A percentile compares a stretch with the other conserved stretches of the same genome.
phyloP scores from a whole-genome alignment of 2,888 invertebrate species.

The Calameuta filiformis region DNA sequence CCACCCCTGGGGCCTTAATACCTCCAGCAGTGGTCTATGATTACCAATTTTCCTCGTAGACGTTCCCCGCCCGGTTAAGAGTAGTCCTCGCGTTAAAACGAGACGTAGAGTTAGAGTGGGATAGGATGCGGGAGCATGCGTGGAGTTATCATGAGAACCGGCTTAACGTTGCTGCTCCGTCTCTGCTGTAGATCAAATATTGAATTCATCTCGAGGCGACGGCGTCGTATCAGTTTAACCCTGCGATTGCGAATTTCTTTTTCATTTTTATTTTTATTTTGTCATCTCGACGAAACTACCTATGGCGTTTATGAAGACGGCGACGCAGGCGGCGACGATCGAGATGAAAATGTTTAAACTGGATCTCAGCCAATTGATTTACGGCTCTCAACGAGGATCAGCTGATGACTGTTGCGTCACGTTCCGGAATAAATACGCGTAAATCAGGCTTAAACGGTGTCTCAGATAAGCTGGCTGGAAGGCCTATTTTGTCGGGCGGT shows the following conservation, averaged over 20 bases:
- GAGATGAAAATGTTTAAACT: conserved; percentile 18
- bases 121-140: not conserved
- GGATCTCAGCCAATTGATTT: conserved; percentile 21
- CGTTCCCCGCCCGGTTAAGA: conserved; percentile 51
- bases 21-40: conserved; percentile 64
- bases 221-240: not conserved
- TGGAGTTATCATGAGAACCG: not conserved
- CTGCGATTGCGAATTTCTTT: not conserved
- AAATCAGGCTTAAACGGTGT: conserved; percentile 58
- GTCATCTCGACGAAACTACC: not conserved
- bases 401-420: conserved; percentile 21
- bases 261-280: not conserved
- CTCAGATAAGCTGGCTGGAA: conserved; percentile 54
- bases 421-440: conserved; percentile 52
- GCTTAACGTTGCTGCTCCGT: not conserved
- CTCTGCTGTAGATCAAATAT: not conserved
- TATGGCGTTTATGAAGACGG: not conserved
- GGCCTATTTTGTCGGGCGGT: conserved; percentile 30
- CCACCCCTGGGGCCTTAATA: conserved; percentile 59
- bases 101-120: not conserved
- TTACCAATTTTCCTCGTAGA: conserved; percentile 65
- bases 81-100: not conserved
- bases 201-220: not conserved
- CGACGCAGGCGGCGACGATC: not conserved
- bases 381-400: conserved; percentile 18